These are phyloP conservation scores for Desmodus rotundus DNA, from an alignment of 2,113 vertebrate genomes.

Conservation along the genomic window DNA sequence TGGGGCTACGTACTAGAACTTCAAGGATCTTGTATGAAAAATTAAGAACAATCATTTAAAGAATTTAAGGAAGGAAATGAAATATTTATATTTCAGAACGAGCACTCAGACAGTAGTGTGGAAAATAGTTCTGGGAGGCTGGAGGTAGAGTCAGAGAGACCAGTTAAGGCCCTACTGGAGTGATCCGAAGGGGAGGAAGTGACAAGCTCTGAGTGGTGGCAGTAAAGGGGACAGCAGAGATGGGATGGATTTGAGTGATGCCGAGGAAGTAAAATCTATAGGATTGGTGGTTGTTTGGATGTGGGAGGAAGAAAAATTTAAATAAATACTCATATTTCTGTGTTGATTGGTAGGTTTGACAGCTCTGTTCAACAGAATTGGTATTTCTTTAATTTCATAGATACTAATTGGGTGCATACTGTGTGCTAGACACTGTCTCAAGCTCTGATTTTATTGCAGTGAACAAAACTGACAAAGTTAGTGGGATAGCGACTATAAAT, in stretches of 20 bases:
- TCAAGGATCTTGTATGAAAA: background rate
- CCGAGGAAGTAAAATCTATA: background rate
- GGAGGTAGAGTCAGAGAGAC: background rate
- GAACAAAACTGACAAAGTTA: background rate
- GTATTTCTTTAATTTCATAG: conserved; percentile 6
- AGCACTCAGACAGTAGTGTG: background rate
- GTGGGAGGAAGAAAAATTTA: background rate
- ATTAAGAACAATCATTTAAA: conserved; percentile 5
- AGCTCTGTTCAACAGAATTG: background rate
- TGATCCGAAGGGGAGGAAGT: background rate
- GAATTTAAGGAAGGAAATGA: background rate
- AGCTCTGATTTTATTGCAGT: background rate
- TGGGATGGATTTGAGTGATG: background rate
- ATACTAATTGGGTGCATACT: background rate
- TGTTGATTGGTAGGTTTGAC: background rate
- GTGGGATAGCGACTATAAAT: background rate
- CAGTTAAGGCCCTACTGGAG: background rate
- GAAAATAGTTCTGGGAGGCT: background rate
- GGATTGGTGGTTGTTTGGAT: background rate
- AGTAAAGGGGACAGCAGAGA: background rate
- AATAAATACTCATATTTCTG: background rate
- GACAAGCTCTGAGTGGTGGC: background rate
- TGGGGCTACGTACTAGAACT: background rate
- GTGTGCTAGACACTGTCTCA: background rate
- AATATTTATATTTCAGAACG: background rate